Base-by-base conservation (phyloP, 2,797 vertebrate genomes). In the Ctenopoma kingsleyae region DNA sequence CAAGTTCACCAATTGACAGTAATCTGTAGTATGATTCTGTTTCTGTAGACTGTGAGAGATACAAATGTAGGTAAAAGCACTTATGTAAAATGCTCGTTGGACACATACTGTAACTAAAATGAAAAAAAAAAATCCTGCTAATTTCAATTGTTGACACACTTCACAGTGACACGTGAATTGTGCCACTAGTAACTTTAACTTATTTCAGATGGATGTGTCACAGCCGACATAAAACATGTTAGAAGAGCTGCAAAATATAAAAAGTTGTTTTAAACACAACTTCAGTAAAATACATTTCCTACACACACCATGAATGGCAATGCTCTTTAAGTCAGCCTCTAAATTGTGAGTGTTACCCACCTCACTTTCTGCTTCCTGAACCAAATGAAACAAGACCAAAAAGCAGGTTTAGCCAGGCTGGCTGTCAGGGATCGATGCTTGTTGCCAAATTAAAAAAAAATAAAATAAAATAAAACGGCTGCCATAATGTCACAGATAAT, bases 371-470 rank as follows among this genome's bases (percentile, higher is more conserved):
- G 62, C 60, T 48, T 78, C 50, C 55, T 48, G 59, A 27, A 54
- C 57, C 64, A 70, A 73, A 70, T 44, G 53, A 74, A 71, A 51
- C 25, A 69, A 76, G 51, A 66, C 57, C 50, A 77, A 53, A 71
- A 5, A 48, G 41, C 7, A 30, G 1, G 27, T 30, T 30, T 66
- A 23, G 50, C 58, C 77, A 66, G 48, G 19, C 59, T 35, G 59
- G 27, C 67, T 72, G 74, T 71, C 67, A 71, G 67, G 38, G 25
- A 62, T 62, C 63, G 19, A 70, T 67, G 60, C 3, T 17, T 44
- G 22, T 43, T 80, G 65, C 69, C 61, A 80, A 64, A 62, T 36
- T n/a, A n/a, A n/a, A n/a, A n/a, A n/a, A n/a, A n/a, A n/a, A n/a
- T n/a, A n/a, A n/a, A n/a, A n/a, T n/a, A n/a, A n/a, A n/a, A n/a